Evolutionary conservation across 2,797 vertebrate genomes (phyloP).

Genomic region (Chloroceryle inda): DNA sequence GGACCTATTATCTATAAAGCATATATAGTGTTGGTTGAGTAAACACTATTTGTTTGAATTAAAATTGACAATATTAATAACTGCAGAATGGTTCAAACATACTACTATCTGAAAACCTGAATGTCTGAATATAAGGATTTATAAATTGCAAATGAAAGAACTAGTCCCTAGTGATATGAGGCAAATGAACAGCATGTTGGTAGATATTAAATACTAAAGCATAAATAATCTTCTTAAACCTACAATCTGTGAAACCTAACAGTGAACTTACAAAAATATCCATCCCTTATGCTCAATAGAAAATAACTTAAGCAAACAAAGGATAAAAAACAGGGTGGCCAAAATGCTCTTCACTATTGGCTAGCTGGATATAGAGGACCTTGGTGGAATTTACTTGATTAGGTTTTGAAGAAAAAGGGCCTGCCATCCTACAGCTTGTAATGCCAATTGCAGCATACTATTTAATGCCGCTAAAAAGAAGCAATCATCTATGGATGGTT

Average conservation of each 20-base stretch:
- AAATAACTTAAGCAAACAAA: background rate
- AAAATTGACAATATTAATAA: conserved; percentile 40
- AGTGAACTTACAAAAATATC: conserved; percentile 37
- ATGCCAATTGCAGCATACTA: background rate
- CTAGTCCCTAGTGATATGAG: conserved; percentile 15
- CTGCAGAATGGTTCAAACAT: conserved; percentile 5
- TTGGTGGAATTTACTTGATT: background rate
- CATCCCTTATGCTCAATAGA: background rate
- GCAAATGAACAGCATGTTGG: conserved; percentile 50
- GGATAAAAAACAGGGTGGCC: background rate
- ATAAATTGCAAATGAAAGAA: conserved; percentile 69
- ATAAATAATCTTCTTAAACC: conserved; percentile 64
- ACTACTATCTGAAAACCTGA: background rate
- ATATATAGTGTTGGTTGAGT: background rate
- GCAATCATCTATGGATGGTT: background rate
- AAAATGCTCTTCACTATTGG: background rate
- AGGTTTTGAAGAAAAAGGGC: background rate
- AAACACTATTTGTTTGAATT: background rate
- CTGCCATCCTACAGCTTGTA: background rate
- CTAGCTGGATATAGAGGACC: background rate
- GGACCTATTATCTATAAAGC: background rate
- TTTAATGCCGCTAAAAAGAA: background rate
- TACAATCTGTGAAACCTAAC: conserved; percentile 40
- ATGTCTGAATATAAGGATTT: conserved; percentile 43
- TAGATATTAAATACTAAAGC: conserved; percentile 61